A percentile compares a stretch with the other conserved stretches of the same genome.
Conservation (phyloP, 2,113 vertebrate species). For the Diadophis punctatus region DNA sequence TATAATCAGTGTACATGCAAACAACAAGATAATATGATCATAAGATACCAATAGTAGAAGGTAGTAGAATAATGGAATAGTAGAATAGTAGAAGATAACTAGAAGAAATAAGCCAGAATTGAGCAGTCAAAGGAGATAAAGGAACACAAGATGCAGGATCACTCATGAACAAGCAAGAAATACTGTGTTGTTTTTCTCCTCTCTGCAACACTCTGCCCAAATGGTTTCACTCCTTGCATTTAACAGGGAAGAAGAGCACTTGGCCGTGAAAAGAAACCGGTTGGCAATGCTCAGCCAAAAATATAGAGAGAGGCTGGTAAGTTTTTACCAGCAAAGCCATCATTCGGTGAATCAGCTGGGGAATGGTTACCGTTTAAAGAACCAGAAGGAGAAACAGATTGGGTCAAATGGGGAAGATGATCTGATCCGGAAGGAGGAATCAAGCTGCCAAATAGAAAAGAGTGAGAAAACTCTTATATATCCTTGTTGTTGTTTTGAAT, state of each 20-base stretch:
- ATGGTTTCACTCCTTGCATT: neutral
- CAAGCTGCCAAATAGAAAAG: neutral
- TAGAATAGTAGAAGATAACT: neutral
- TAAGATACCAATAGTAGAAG: too few species aligned
- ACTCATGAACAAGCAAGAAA: neutral
- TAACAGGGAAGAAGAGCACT: neutral
- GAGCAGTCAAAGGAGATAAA: neutral
- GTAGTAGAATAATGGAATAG: too few species aligned
- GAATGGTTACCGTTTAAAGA: neutral
- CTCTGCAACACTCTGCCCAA: neutral
- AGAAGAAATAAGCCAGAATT: neutral
- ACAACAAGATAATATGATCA: too few species aligned
- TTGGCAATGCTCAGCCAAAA: neutral
- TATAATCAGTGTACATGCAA: too few species aligned
- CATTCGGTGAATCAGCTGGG: neutral
- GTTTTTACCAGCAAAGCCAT: neutral
- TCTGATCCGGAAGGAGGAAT: neutral
- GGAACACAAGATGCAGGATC: neutral
- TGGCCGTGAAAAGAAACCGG: neutral
- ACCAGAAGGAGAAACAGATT: neutral
- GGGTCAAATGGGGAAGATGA: neutral
- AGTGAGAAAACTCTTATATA: neutral
- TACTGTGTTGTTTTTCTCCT: too few species aligned
- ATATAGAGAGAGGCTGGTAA: neutral
- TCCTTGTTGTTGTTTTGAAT: neutral